Conservation (phyloP, 2,797 vertebrate genomes). For the Salmo trutta region DNA sequence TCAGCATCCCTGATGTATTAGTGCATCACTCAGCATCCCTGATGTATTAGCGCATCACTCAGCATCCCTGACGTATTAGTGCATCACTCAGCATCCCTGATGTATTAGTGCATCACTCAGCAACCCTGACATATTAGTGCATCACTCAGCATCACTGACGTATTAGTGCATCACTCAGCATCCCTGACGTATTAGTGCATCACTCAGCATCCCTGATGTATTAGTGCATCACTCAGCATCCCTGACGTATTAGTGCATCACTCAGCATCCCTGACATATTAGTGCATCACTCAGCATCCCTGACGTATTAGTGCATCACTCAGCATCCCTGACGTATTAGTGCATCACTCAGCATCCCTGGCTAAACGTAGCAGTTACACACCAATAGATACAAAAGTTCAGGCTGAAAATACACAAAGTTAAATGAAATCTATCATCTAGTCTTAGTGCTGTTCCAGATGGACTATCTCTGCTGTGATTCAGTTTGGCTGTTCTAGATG, state of each 20-base stretch:
- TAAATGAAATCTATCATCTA: conserved; percentile 28
- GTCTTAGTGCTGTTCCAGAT: too few relatives aligned
- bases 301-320: conserved; percentile 3
- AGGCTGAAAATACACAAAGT: conserved; percentile 40
- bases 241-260: neutral
- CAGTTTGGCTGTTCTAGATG: too few relatives aligned
- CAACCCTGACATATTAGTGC: neutral
- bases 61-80: neutral
- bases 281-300: neutral
- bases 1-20: neutral
- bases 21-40: too few relatives aligned
- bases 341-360: neutral
- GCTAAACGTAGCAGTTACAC: neutral
- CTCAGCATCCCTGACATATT: neutral
- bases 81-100: neutral
- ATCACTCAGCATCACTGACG: neutral
- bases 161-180: conserved; percentile 8
- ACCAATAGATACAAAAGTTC: conserved; percentile 34
- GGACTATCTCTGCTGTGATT: too few relatives aligned
- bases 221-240: neutral
- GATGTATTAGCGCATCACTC: conserved; percentile 6
- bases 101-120: conserved; percentile 10
- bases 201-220: neutral
- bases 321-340: neutral
- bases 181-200: conserved; percentile 5